These are phyloP conservation scores for Halesus radiatus DNA, from an alignment of 1,140 invertebrate species.

Conservation along the genomic window DNA sequence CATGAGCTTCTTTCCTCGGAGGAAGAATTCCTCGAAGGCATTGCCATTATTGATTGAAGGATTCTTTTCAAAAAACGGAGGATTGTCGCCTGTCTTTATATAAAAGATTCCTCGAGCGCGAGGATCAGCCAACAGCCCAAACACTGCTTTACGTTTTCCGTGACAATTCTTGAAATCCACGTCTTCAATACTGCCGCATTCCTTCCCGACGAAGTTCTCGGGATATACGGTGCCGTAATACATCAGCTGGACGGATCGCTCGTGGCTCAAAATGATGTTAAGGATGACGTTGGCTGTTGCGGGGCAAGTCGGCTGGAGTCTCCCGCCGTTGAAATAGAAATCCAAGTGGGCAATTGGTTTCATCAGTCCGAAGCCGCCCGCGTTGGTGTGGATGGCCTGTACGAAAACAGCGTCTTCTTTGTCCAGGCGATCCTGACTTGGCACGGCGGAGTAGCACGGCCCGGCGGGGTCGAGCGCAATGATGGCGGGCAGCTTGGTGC, in stretches of 20 bases:
- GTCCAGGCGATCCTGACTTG: slow-evolving; percentile 54
- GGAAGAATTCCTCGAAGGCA: no score
- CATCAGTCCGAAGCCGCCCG: neutral
- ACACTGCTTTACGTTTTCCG: neutral
- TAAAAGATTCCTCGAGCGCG: neutral
- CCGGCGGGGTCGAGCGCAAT: slow-evolving; percentile 46
- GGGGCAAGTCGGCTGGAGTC: neutral
- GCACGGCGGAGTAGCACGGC: slow-evolving; percentile 43
- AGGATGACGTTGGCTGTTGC: neutral
- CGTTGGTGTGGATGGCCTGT: slow-evolving; percentile 44
- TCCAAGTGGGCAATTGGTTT: slow-evolving; percentile 36
- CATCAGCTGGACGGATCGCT: slow-evolving; percentile 15
- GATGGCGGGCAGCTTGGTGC: slow-evolving; percentile 36
- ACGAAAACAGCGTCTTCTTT: slow-evolving; percentile 61
- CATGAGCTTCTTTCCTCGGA: no score
- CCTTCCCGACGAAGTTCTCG: neutral
- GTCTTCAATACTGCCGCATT: neutral
- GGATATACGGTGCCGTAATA: neutral
- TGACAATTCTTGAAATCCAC: neutral
- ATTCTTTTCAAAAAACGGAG: neutral
- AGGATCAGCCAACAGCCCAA: neutral
- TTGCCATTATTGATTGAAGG: no score
- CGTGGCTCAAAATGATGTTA: neutral
- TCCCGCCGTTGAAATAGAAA: slow-evolving; percentile 44
- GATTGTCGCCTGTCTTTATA: neutral